Evolutionary conservation across 2,797 vertebrate genomes (phyloP).

Genomic region (Phaenicophaeus curvirostris): DNA sequence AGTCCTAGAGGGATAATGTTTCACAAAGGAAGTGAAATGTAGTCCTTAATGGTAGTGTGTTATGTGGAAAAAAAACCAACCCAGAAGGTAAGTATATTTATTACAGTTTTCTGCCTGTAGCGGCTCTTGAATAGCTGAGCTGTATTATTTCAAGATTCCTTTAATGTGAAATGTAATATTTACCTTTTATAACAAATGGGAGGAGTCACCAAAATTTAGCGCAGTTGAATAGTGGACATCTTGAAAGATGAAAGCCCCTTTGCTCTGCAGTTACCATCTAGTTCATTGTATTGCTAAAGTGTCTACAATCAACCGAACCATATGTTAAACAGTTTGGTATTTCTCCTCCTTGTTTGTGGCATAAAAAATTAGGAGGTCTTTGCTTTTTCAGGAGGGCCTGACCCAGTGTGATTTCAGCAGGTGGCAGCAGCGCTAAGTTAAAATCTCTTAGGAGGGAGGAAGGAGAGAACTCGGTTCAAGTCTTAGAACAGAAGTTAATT

Average conservation of each 20-base stretch:
- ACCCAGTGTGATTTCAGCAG: not conserved
- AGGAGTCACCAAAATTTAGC: not conserved
- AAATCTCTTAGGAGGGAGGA: not conserved
- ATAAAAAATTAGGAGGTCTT: not conserved
- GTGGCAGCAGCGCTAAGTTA: slow-evolving; percentile 59
- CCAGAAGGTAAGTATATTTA: not conserved
- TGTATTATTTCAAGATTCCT: not conserved
- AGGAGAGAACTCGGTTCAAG: not conserved
- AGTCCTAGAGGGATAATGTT: not conserved
- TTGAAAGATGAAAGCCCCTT: not conserved
- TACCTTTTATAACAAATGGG: not conserved
- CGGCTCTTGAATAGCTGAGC: not conserved
- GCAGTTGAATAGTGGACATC: not conserved
- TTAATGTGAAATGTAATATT: not conserved
- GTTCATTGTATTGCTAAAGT: not conserved
- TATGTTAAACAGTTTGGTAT: not conserved
- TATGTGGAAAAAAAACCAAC: not conserved
- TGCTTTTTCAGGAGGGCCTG: not conserved
- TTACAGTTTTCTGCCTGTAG: not conserved
- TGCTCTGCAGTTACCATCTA: not conserved
- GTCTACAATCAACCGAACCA: accelerated
- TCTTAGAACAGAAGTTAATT: not conserved
- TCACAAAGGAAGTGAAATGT: not conserved
- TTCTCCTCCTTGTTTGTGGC: not conserved
- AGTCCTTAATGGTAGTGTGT: not conserved